Base-by-base conservation (phyloP, 2,797 vertebrate genomes). In the Crocodylus rhombifer region DNA sequence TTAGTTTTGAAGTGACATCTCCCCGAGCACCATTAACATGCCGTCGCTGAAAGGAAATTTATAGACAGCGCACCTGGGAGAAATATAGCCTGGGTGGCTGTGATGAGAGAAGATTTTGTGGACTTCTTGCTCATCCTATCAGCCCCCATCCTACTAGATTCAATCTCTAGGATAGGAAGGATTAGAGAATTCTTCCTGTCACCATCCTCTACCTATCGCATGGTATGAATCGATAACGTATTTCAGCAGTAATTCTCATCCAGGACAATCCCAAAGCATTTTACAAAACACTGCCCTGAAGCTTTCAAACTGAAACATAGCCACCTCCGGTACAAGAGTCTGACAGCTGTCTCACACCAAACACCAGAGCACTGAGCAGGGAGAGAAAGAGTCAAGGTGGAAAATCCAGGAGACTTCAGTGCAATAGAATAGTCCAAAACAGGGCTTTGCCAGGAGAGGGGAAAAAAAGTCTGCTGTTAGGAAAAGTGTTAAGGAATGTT, bases 1-100 rank as follows among this genome's bases (percentile, higher is more conserved):
- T 93, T 84, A 65, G 84, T 91, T 91, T 79, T 93, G 89, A 88
- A 93, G 95, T 95, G 96, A 97, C 96, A 94, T 92, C 63, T 96
- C 93, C 94, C 91, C 95, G 90, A 23, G 93, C n/a, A 77, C 88
- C 92, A 92, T 81, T 56, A 95, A 86, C 51, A 78, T 79, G 93
- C 93, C 79, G 30, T 64, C 28, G 90, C 42, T 7, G 78, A 76
- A 89, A 85, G 73, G 84, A 82, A 91, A 94, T 92, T 87, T 82
- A 25, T 69, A 90, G 76, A 84, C 84, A 69, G 14, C 8, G 64
- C 23, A n/a, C 87, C 89, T 88, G n/a, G 71, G 86, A 93, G 92
- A 94, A 87, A 26, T 7, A 9, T 14, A 93, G 91, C 60, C 69
- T 15, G 2, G 90, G 83, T 61, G 89, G 23, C 0, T 55, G 58